Conservation (phyloP, 2,113 vertebrate species). For the Alethe castanea region DNA sequence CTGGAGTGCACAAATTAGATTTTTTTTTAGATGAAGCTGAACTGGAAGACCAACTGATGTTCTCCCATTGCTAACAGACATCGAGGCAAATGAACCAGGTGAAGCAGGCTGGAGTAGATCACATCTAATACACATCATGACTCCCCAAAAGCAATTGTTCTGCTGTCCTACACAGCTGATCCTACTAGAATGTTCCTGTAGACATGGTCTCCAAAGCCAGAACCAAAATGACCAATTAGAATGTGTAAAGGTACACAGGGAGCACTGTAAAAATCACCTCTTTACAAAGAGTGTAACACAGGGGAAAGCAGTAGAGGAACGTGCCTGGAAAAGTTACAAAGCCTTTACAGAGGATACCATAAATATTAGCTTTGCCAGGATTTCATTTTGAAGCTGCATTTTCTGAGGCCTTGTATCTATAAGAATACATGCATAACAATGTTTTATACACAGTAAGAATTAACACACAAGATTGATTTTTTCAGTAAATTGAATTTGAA, state of each 20-base stretch:
- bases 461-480: background rate
- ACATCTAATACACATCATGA: background rate
- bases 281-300: background rate
- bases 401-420: background rate
- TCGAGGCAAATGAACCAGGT: background rate
- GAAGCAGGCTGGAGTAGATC: background rate
- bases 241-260: background rate
- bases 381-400: background rate
- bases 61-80: background rate
- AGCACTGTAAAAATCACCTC: background rate
- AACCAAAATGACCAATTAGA: background rate
- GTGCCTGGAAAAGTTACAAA: background rate
- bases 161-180: background rate
- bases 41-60: background rate
- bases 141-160: background rate
- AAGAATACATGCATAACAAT: background rate
- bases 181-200: background rate
- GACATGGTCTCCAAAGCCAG: background rate
- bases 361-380: background rate
- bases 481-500: background rate
- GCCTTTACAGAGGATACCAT: background rate
- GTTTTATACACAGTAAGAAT: background rate
- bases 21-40: background rate
- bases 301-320: background rate
- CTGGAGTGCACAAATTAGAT: background rate